These are phyloP conservation scores for Sebastes diaconus DNA, from an alignment of 2,797 vertebrate genomes.

Conservation along the genomic window DNA sequence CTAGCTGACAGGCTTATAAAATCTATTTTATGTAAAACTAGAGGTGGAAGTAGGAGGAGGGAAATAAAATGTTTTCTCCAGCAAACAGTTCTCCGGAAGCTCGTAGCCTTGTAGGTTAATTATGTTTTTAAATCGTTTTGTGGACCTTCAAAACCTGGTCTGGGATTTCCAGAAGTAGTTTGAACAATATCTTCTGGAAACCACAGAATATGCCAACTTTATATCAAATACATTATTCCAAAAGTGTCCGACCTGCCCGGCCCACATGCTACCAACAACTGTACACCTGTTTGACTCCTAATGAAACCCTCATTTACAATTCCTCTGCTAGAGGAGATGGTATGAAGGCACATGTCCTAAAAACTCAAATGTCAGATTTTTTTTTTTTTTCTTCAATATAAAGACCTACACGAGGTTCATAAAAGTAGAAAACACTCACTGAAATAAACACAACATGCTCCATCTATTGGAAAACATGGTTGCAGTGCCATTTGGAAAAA, in stretches of 20 bases:
- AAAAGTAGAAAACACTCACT: conserved; percentile 67
- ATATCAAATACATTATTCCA: conserved; percentile 31
- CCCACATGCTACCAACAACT: conserved; percentile 18
- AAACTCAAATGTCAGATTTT: conserved; percentile 43
- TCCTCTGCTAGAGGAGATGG: conserved; percentile 59
- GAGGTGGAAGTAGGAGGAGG: background rate
- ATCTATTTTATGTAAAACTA: background rate
- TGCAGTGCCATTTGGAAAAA: conserved; percentile 39
- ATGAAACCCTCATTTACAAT: conserved; percentile 65
- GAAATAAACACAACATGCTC: conserved; percentile 46
- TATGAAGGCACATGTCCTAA: conserved; percentile 78
- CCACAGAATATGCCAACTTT: background rate
- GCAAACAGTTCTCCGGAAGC: conserved; percentile 21
- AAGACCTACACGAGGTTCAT: conserved; percentile 50
- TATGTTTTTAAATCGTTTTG: background rate
- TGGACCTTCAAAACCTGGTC: background rate
- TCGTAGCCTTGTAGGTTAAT: background rate
- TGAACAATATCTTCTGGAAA: conserved; percentile 9
- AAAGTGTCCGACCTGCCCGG: conserved; percentile 9
- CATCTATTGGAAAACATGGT: conserved; percentile 56
- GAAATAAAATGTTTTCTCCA: background rate
- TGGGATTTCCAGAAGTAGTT: conserved; percentile 20
- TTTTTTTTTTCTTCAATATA: conserved; percentile 36
- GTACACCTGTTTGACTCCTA: conserved; percentile 24
- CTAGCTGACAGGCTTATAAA: conserved; percentile 23